phyloP scores from a whole-genome alignment of 2,888 invertebrate genomes.

The Cryptocephalus primarius region DNA sequence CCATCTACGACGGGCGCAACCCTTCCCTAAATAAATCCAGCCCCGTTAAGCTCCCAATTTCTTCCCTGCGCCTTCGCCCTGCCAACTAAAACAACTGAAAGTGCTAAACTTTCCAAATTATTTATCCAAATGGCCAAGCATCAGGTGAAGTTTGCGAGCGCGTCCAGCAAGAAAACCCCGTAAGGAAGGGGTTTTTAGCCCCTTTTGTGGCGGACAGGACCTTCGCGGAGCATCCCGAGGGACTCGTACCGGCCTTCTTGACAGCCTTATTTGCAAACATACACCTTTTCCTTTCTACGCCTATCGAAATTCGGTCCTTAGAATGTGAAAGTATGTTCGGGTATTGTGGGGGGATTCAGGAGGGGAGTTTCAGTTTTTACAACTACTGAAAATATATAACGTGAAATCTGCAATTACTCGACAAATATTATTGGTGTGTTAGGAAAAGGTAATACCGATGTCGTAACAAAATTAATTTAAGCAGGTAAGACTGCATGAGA shows the following conservation, averaged over 20 bases:
- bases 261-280: constrained; percentile 35
- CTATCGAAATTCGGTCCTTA: constrained; percentile 13
- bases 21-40: too few relatives aligned
- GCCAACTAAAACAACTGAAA: background rate
- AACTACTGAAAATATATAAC: too few relatives aligned
- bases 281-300: constrained; percentile 29
- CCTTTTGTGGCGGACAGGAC: constrained; percentile 15
- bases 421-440: too few relatives aligned
- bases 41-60: too few relatives aligned
- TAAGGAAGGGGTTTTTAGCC: constrained; percentile 26
- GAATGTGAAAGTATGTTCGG: constrained; percentile 21
- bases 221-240: constrained; percentile 17
- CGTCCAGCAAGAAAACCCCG: constrained; percentile 19
- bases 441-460: too few relatives aligned
- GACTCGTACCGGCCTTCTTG: constrained; percentile 32
- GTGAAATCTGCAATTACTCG: too few relatives aligned
- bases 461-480: too few relatives aligned
- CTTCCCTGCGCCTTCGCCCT: too few relatives aligned
- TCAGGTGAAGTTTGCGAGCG: constrained; percentile 25
- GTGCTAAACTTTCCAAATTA: constrained; percentile 22
- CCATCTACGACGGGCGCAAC: too few relatives aligned
- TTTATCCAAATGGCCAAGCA: constrained; percentile 28
- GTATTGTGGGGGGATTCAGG: too few relatives aligned
- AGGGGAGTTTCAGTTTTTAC: too few relatives aligned
- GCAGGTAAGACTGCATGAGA: too few relatives aligned